A percentile compares a stretch with the other conserved stretches of the same genome.
Conservation (phyloP, 23 tunicate species). For the Trididemnum miniatum region DNA sequence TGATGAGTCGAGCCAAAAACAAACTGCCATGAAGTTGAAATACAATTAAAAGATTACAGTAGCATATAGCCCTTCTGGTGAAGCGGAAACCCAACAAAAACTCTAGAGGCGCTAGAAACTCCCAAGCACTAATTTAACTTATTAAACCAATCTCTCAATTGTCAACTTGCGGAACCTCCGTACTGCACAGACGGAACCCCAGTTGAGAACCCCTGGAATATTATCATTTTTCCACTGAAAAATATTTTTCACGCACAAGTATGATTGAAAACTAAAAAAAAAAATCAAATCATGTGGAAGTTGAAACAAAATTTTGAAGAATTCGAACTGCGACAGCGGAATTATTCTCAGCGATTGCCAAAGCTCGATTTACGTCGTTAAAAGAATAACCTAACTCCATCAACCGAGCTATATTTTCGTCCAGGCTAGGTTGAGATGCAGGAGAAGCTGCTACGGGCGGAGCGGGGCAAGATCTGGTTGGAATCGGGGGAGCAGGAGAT, state of each 20-base stretch:
- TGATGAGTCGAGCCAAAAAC: too few relatives aligned
- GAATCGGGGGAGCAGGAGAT: slow-evolving; percentile 31
- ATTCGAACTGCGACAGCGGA: slow-evolving; percentile 68
- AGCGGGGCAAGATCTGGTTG: neutral
- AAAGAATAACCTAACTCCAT: slow-evolving; percentile 94
- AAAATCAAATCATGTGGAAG: slow-evolving; percentile 31
- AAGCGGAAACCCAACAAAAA: too few relatives aligned
- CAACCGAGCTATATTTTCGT: slow-evolving; percentile 79
- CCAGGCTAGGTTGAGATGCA: slow-evolving; percentile 25
- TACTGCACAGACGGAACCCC: too few relatives aligned
- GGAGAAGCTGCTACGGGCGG: slow-evolving; percentile 24
- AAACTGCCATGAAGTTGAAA: too few relatives aligned
- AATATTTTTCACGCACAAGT: neutral
- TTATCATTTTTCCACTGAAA: too few relatives aligned
- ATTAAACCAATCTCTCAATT: too few relatives aligned
- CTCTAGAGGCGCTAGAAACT: too few relatives aligned
- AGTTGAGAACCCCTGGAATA: too few relatives aligned
- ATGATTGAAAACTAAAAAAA: neutral
- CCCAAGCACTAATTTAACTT: too few relatives aligned
- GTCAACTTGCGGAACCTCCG: too few relatives aligned
- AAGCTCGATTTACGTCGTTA: slow-evolving; percentile 81
- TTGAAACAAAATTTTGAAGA: slow-evolving; percentile 59
- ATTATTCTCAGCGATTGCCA: slow-evolving; percentile 72
- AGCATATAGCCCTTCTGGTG: too few relatives aligned
- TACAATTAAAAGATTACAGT: too few relatives aligned